Conservation (phyloP, 35 echinoderm and acorn worm genomes). For the Acanthaster planci region DNA sequence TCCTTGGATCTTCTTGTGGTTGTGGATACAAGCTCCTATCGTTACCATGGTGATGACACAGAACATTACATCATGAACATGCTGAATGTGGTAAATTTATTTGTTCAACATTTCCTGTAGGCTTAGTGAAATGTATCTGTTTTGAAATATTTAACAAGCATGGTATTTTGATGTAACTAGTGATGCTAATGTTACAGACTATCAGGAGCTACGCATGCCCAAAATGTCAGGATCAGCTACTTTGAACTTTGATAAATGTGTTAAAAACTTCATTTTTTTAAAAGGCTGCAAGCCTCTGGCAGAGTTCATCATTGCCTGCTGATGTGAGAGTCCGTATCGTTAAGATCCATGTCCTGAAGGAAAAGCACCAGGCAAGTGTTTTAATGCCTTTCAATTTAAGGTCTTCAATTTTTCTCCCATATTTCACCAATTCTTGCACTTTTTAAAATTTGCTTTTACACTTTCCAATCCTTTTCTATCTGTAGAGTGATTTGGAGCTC, state of each 20-base stretch:
- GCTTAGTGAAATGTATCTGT: too few species aligned
- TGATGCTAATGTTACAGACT: too few species aligned
- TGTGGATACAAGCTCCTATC: constrained; percentile 6
- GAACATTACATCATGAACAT: constrained; percentile 33
- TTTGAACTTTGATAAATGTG: not conserved
- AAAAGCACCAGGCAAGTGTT: not conserved
- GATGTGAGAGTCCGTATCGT: not conserved
- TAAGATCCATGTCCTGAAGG: not conserved
- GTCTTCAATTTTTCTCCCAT: too few species aligned
- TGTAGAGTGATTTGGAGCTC: not conserved
- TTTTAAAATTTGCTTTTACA: too few species aligned
- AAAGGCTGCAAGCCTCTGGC: constrained; percentile 14
- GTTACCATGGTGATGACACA: constrained; percentile 49
- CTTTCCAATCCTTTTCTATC: not conserved
- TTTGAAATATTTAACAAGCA: too few species aligned
- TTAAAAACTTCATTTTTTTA: not conserved
- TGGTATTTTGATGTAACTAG: too few species aligned
- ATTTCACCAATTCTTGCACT: too few species aligned
- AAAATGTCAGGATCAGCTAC: too few species aligned
- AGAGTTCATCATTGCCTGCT: not conserved
- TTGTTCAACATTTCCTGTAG: too few species aligned
- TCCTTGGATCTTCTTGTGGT: not conserved
- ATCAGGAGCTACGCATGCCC: too few species aligned
- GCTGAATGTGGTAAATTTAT: constrained; percentile 46
- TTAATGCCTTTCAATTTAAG: too few species aligned